These are phyloP conservation scores for Artibeus jamaicensis DNA, from an alignment of 2,797 vertebrate species.

Conservation along the genomic window DNA sequence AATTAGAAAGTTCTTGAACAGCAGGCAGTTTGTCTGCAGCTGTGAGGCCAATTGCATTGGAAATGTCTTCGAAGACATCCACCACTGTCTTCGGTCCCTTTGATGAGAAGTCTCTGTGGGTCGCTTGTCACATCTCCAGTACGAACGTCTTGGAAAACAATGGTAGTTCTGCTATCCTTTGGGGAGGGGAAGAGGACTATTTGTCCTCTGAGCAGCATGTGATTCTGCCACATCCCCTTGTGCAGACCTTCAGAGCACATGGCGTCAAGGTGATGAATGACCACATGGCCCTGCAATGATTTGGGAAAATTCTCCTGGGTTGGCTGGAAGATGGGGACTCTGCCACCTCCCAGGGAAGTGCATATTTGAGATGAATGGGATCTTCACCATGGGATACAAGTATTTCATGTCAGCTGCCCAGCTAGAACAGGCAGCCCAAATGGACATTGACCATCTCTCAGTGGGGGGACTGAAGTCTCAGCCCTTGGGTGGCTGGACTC, in stretches of 20 bases:
- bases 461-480: background rate
- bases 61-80: background rate
- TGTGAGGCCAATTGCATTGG: background rate
- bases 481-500: no score
- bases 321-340: background rate
- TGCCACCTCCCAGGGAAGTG: background rate
- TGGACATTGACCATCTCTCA: background rate
- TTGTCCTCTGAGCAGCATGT: background rate
- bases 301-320: background rate
- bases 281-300: background rate
- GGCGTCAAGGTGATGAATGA: background rate
- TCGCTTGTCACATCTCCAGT: background rate
- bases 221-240: background rate
- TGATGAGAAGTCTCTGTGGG: background rate
- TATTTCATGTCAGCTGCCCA: background rate
- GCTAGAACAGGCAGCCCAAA: background rate
- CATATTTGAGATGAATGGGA: background rate
- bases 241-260: background rate
- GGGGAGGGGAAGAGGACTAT: background rate
- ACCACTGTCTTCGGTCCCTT: background rate
- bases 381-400: accelerated
- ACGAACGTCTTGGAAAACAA: conserved; percentile 1
- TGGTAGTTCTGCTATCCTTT: background rate
- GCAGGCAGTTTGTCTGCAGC: background rate
- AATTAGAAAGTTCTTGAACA: background rate